Percentiles rank a stretch among this genome's conserved stretches.
Evolutionary conservation across 1,140 invertebrate species (phyloP).

Genomic region (Mercenaria mercenaria): DNA sequence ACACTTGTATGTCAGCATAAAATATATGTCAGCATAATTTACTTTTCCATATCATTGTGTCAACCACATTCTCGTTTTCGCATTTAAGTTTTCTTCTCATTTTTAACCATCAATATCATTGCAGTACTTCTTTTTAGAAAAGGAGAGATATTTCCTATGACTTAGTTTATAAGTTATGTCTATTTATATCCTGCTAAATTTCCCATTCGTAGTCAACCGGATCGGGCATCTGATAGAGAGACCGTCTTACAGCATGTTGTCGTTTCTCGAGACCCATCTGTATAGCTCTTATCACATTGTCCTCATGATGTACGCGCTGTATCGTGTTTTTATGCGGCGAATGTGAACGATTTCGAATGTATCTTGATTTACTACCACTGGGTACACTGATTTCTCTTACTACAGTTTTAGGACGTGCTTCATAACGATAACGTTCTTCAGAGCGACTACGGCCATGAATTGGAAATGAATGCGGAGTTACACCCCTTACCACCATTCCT

Average conservation of each 20-base stretch:
- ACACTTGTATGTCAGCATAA: too few species aligned
- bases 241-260: constrained; percentile 45
- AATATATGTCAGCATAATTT: too few species aligned
- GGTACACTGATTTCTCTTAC: not conserved
- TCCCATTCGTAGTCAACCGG: constrained; percentile 66
- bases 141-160: too few species aligned
- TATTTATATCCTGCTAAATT: constrained; percentile 48
- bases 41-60: too few species aligned
- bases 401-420: not conserved
- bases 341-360: constrained; percentile 47
- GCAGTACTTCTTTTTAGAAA: too few species aligned
- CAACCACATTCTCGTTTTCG: too few species aligned
- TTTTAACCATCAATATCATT: too few species aligned
- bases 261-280: constrained; percentile 63
- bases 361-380: constrained; percentile 5
- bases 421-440: constrained; percentile 1
- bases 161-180: too few species aligned
- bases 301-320: constrained; percentile 52
- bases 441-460: constrained; percentile 35
- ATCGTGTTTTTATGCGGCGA: constrained; percentile 56
- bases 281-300: constrained; percentile 62
- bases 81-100: too few species aligned
- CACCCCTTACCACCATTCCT: too few species aligned
- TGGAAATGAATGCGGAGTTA: constrained; percentile 4
- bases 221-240: constrained; percentile 65